phyloP scores from a whole-genome alignment of 2,113 vertebrate species.

The Rhegmatorhina hoffmannsi region DNA sequence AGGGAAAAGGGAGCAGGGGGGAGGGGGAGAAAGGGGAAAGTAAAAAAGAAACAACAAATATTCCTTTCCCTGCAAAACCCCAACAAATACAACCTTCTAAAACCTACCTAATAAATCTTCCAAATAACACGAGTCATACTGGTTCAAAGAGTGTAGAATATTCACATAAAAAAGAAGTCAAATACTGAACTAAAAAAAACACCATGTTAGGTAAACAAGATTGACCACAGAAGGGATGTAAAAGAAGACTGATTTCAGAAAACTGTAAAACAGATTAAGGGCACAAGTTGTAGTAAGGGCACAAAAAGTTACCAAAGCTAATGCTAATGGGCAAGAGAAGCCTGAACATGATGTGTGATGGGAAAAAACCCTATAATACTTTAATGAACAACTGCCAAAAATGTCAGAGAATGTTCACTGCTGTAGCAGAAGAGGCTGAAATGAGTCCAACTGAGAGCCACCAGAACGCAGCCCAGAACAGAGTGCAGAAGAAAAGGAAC shows the following conservation, averaged over 20 bases:
- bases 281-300: not conserved
- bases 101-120: not conserved
- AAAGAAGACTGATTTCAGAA: not conserved
- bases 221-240: not conserved
- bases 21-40: no score
- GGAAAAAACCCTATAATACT: not conserved
- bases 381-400: not conserved
- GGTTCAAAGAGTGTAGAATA: not conserved
- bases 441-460: not conserved
- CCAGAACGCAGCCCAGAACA: not conserved
- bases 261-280: not conserved
- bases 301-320: slow-evolving; percentile 25
- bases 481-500: not conserved
- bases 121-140: not conserved
- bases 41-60: not conserved
- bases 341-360: not conserved
- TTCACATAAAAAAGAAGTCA: not conserved
- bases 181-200: not conserved
- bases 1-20: no score
- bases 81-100: not conserved
- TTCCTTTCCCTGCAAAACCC: not conserved
- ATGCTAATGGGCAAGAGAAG: not conserved
- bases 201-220: not conserved
- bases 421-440: not conserved
- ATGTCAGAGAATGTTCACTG: not conserved